Conservation (phyloP, 2,113 vertebrate genomes). For the Toxotes chatareus region DNA sequence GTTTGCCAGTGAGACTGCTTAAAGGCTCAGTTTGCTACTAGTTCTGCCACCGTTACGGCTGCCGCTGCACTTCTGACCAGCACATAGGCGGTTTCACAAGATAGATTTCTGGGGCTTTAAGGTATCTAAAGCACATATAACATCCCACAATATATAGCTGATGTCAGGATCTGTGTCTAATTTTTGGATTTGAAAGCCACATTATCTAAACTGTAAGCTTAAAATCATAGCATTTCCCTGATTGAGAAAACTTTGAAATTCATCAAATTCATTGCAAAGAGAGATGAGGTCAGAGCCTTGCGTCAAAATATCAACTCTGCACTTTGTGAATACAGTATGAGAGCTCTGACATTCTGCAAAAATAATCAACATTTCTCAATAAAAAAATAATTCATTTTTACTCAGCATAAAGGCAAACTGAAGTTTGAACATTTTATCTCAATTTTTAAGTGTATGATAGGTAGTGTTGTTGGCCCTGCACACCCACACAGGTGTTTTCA, state of each 20-base stretch:
- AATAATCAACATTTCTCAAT: background rate
- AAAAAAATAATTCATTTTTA: background rate
- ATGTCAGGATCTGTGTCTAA: background rate
- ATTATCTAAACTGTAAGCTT: background rate
- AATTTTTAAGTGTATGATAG: background rate
- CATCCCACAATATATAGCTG: background rate
- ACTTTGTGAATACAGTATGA: background rate
- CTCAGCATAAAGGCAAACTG: background rate
- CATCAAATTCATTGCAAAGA: background rate
- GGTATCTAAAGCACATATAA: background rate
- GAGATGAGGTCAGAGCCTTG: background rate
- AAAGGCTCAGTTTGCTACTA: slow-evolving; percentile 39
- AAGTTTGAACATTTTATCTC: background rate
- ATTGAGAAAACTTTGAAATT: background rate
- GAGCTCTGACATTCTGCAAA: background rate
- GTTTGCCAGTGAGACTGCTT: slow-evolving; percentile 35
- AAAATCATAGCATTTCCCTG: background rate
- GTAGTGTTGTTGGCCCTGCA: background rate
- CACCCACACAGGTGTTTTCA: background rate
- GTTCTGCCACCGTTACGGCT: slow-evolving; percentile 21
- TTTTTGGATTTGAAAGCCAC: background rate
- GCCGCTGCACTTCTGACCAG: slow-evolving; percentile 23
- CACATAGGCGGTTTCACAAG: slow-evolving; percentile 20
- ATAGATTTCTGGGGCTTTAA: slow-evolving; percentile 8
- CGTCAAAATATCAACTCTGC: background rate